phyloP scores from a whole-genome alignment of 2,797 vertebrate species.

The Tragopan temminckii region DNA sequence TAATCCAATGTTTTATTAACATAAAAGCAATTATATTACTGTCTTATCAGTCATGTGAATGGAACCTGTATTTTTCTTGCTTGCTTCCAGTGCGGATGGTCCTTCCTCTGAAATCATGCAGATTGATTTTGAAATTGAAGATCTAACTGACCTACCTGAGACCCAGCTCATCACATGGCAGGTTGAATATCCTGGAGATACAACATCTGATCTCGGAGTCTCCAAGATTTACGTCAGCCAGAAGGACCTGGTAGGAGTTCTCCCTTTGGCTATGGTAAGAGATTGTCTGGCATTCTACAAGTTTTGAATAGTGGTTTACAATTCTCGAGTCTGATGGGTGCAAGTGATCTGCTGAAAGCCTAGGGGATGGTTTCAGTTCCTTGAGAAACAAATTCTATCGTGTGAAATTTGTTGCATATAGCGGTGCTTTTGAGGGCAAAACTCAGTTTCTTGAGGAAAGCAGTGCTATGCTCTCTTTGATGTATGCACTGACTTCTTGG shows the following conservation, averaged over 20 bases:
- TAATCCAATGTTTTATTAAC: conserved; percentile 24
- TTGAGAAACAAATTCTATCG: neutral
- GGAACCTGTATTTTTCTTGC: neutral
- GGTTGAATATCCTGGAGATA: conserved; percentile 87
- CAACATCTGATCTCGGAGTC: conserved; percentile 84
- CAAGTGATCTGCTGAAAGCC: neutral
- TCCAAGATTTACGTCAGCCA: conserved; percentile 92
- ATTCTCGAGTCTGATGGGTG: neutral
- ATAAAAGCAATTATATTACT: conserved; percentile 12
- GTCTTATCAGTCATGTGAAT: neutral
- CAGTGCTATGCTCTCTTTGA: neutral
- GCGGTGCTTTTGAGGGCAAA: neutral
- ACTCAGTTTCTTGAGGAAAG: neutral
- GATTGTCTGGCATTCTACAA: neutral
- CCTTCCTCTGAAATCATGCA: conserved; percentile 89
- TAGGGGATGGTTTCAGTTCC: neutral
- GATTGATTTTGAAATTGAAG: conserved; percentile 92
- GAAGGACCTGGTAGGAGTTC: conserved; percentile 89
- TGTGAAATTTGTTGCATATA: neutral
- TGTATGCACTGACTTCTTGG: neutral
- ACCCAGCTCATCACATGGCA: conserved; percentile 94
- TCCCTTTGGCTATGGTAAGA: conserved; percentile 95
- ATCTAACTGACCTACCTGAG: conserved; percentile 84
- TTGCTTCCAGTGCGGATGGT: conserved; percentile 57
- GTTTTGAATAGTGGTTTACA: neutral